Evolutionary conservation across 2,888 invertebrate species (phyloP).

Genomic region (Drosophila neoperkinsi): DNA sequence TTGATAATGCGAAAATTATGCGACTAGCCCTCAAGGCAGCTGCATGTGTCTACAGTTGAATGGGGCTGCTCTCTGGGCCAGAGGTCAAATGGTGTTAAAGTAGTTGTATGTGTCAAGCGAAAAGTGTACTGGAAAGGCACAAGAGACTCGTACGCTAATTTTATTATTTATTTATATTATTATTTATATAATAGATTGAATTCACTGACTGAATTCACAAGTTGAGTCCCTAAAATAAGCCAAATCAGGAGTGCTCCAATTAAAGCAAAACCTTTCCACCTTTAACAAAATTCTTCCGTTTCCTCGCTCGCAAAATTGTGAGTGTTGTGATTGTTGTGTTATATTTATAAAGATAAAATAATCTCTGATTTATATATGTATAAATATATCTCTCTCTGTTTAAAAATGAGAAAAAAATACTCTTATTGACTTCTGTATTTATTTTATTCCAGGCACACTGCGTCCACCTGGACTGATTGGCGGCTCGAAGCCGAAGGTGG

Average conservation of each 20-base stretch:
- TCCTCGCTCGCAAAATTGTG: background rate
- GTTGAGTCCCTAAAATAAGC: background rate
- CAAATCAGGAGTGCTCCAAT: background rate
- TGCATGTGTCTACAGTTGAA: background rate
- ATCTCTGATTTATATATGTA: background rate
- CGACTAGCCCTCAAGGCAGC: slow-evolving; percentile 40
- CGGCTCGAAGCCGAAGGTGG: slow-evolving; percentile 98
- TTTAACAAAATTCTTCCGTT: background rate
- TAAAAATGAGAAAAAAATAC: background rate
- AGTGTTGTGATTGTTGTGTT: background rate
- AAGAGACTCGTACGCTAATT: background rate
- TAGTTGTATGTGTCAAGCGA: background rate
- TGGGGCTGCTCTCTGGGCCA: slow-evolving; percentile 1
- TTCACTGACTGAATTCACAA: background rate
- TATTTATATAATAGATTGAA: background rate
- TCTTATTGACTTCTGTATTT: background rate
- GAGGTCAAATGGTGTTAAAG: slow-evolving; percentile 27
- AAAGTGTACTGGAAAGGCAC: background rate
- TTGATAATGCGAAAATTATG: slow-evolving; percentile 74
- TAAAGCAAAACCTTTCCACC: background rate
- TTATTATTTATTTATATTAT: background rate
- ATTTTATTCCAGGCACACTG: slow-evolving; percentile 90
- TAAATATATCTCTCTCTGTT: background rate
- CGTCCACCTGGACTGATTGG: slow-evolving; percentile 96
- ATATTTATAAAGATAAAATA: background rate